Percentiles rank a stretch among this genome's conserved stretches.
phyloP scores from a whole-genome alignment of 92 coral and sea anemone genomes.

The Isaurus tuberculatus region DNA sequence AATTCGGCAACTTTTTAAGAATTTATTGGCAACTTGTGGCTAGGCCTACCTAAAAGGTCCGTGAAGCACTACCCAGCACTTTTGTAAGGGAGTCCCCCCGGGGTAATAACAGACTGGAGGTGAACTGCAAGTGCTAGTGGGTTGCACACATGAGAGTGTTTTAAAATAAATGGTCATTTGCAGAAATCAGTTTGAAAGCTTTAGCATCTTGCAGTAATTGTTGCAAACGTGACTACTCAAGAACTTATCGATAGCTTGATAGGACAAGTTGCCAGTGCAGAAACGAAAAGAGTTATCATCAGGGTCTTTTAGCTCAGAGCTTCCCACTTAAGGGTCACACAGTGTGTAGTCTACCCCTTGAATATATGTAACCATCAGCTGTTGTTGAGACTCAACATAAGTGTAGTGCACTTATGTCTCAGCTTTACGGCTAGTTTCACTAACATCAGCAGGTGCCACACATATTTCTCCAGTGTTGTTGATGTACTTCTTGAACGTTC shows the following conservation, averaged over 20 bases:
- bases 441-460: background rate
- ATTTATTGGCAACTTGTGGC: too few relatives aligned
- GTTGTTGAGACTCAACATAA: constrained; percentile 51
- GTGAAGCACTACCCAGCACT: too few relatives aligned
- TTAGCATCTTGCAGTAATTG: constrained; percentile 6
- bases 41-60: too few relatives aligned
- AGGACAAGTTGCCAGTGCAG: constrained; percentile 25
- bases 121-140: too few relatives aligned
- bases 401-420: constrained; percentile 64
- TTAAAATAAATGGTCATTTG: too few relatives aligned
- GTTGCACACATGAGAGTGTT: too few relatives aligned
- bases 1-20: too few relatives aligned
- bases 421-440: constrained; percentile 32
- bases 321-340: constrained; percentile 67
- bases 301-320: constrained; percentile 51
- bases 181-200: too few relatives aligned
- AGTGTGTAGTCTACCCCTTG: constrained; percentile 53
- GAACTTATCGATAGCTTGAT: background rate
- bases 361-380: constrained; percentile 63
- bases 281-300: constrained; percentile 47
- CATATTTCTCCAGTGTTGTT: background rate
- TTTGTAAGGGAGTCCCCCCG: too few relatives aligned
- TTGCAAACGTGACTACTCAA: background rate
- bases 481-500: constrained; percentile 60
- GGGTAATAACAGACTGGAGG: too few relatives aligned